phyloP scores from a whole-genome alignment of 2,888 invertebrate genomes.

The Lasius fuliginosus region DNA sequence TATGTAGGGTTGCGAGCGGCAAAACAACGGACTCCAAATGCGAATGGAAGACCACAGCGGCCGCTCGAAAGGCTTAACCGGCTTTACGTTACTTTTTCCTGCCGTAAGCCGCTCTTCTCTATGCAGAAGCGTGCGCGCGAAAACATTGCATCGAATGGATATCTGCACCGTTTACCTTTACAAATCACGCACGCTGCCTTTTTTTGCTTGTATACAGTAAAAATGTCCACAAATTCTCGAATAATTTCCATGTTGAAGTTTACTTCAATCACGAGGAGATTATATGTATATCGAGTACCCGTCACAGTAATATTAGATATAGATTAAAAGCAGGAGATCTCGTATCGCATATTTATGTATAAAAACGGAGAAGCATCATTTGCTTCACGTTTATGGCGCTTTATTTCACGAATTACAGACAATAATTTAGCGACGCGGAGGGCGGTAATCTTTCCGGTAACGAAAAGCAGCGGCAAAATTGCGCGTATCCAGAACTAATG shows the following conservation, averaged over 20 bases:
- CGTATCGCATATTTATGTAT: neutral
- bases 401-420: slow-evolving; percentile 6
- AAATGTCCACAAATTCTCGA: neutral
- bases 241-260: neutral
- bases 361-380: neutral
- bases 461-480: slow-evolving; percentile 38
- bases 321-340: neutral
- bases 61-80: slow-evolving; percentile 63
- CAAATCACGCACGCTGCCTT: neutral
- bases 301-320: too few species aligned
- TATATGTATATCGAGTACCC: neutral
- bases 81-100: slow-evolving; percentile 61
- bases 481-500: slow-evolving; percentile 44
- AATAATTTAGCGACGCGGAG: slow-evolving; percentile 7
- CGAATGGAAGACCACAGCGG: slow-evolving; percentile 57
- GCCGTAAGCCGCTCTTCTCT: slow-evolving; percentile 55
- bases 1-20: slow-evolving; percentile 61
- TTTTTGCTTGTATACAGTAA: neutral
- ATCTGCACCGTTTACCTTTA: slow-evolving; percentile 15
- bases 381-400: neutral
- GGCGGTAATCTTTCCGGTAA: slow-evolving; percentile 17
- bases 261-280: neutral
- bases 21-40: slow-evolving; percentile 70
- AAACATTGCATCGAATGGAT: slow-evolving; percentile 45
- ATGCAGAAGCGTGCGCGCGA: slow-evolving; percentile 44